Evolutionary conservation across 2,113 vertebrate species (phyloP).

Genomic region (Nansenia antarctica): DNA sequence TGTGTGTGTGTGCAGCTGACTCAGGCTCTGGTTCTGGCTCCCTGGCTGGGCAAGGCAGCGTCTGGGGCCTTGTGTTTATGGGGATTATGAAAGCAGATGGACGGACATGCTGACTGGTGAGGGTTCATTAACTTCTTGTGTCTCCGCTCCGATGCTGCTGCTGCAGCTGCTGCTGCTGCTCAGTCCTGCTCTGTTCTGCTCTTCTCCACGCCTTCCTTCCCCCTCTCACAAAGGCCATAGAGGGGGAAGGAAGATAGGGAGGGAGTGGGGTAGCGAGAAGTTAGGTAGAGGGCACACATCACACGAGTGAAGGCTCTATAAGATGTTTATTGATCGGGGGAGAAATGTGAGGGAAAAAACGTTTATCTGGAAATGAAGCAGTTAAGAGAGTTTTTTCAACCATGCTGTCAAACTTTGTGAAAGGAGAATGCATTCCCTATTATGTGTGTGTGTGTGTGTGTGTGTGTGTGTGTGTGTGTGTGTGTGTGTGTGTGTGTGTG

Average conservation of each 20-base stretch:
- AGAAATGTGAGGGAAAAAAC: constrained; percentile 39
- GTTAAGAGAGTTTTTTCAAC: too few species aligned
- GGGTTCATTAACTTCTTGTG: constrained; percentile 78
- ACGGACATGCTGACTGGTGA: constrained; percentile 77
- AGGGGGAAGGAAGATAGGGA: too few species aligned
- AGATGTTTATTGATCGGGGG: constrained; percentile 53
- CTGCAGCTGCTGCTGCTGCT: too few species aligned
- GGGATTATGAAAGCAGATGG: constrained; percentile 82
- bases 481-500: background rate
- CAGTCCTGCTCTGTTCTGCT: too few species aligned
- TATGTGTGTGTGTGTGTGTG: too few species aligned
- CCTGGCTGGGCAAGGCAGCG: too few species aligned
- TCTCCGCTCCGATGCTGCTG: constrained; percentile 53
- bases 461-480: too few species aligned
- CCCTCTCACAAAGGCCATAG: constrained; percentile 1
- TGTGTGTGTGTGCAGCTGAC: constrained; percentile 18
- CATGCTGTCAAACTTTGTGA: too few species aligned
- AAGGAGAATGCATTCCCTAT: too few species aligned
- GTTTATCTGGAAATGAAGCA: too few species aligned
- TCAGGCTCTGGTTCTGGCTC: constrained; percentile 49
- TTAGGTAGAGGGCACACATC: constrained; percentile 14
- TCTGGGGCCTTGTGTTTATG: constrained; percentile 72
- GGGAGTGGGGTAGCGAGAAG: background rate
- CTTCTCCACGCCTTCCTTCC: constrained; percentile 44
- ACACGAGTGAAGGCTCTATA: constrained; percentile 29